Base-by-base conservation (phyloP, 1,140 invertebrate genomes). In the Cotesia glomerata region DNA sequence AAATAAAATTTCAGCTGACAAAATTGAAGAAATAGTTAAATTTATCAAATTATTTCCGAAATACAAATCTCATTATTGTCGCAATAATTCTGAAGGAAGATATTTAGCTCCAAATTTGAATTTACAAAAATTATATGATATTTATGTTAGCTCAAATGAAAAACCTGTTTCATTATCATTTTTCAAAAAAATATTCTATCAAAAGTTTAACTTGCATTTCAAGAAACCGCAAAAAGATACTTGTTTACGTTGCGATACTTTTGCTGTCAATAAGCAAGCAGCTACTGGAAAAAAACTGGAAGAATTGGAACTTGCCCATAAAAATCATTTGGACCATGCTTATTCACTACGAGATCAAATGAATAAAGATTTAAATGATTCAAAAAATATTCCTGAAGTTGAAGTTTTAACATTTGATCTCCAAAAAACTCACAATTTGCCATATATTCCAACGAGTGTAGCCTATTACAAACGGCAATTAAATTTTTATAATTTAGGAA, bases 381-480 rank as follows among this genome's bases (percentile, higher is more conserved):
- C 56, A 26, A 4, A 18, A 5, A 26, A n/a, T 4, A 7, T 4
- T 26, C n/a, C n/a, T 59, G 4, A 3, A 7, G 13, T 59, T 18
- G 56, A 59, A 59, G 11, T 11, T 32, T 5, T 32, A 9, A 59
- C 16, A 7, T 59, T 26, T 59, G 56, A 59, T 59, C 4, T 59
- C 14, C 13, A 32, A 59, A 59, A 59, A 18, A 32, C 26, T 16
- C 18, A 7, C 4, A 3, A 5, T 18, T 26, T 16, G 5, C 18
- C 56, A 7, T 5, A 11, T 16, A 9, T 59, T 5, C n/a, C n/a
- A 4, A 59, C 56, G 7, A 59, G 11, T 32, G 11, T 59, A 18
- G 16, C 26, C 7, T 59, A 59, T 59, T 59, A 79, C 62, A 81
- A 81, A 51, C 51, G 77, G 13, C 78, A 81, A 68, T 52, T 82